These are phyloP conservation scores for Prostheceraeus crozeri DNA, from an alignment of 2,888 invertebrate genomes.

Conservation along the genomic window DNA sequence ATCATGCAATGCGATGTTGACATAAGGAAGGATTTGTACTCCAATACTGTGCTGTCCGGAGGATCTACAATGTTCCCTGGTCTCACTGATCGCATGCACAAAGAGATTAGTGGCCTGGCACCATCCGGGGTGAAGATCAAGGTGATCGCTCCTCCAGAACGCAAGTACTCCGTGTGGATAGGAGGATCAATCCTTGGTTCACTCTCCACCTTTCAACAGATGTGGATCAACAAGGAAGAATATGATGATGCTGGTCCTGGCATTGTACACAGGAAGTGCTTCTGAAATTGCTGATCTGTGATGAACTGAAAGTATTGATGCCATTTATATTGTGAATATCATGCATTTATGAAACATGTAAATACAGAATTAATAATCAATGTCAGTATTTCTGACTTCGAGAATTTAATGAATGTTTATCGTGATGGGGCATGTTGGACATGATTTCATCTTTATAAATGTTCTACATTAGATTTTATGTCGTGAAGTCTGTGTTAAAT, in stretches of 20 bases:
- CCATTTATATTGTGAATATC: too few relatives aligned
- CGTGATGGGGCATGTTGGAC: too few relatives aligned
- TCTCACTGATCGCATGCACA: slow-evolving; percentile 94
- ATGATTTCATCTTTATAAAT: too few relatives aligned
- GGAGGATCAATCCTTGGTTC: slow-evolving; percentile 87
- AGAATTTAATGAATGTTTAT: too few relatives aligned
- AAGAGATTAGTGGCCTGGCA: slow-evolving; percentile 80
- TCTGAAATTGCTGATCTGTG: too few relatives aligned
- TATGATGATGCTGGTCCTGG: slow-evolving; percentile 73
- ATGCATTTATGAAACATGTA: too few relatives aligned
- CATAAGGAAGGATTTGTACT: slow-evolving; percentile 54
- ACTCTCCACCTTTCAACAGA: slow-evolving; percentile 76
- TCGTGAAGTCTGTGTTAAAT: too few relatives aligned
- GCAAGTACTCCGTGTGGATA: slow-evolving; percentile 87
- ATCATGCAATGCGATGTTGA: slow-evolving; percentile 56
- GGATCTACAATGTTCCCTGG: slow-evolving; percentile 94
- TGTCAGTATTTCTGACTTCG: too few relatives aligned
- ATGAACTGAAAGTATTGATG: too few relatives aligned
- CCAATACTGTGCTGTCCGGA: slow-evolving; percentile 70
- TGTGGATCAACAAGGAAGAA: slow-evolving; percentile 91
- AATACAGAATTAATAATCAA: too few relatives aligned
- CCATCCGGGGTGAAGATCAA: slow-evolving; percentile 65
- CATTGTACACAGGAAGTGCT: slow-evolving; percentile 60
- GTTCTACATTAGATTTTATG: too few relatives aligned
- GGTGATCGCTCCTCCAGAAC: slow-evolving; percentile 77